These are phyloP conservation scores for Saxicola maurus DNA, from an alignment of 2,797 vertebrate genomes.

Conservation along the genomic window DNA sequence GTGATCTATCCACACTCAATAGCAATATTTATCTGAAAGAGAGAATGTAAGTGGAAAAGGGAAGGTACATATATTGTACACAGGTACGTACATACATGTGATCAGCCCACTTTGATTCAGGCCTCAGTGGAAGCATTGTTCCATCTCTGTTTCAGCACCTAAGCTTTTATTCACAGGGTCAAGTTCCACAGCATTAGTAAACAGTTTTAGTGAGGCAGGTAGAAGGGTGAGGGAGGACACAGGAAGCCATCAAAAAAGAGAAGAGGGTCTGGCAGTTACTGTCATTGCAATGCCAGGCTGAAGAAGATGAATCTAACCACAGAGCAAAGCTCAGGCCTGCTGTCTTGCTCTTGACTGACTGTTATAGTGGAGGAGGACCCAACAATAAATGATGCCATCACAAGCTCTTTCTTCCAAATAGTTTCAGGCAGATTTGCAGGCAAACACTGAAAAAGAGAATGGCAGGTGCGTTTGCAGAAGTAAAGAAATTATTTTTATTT, in stretches of 20 bases:
- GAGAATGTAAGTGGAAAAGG: background rate
- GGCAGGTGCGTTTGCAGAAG: background rate
- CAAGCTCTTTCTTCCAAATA: background rate
- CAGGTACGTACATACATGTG: rapidly evolving
- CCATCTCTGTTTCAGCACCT: background rate
- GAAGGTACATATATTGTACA: background rate
- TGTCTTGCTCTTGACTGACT: background rate
- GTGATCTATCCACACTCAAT: background rate
- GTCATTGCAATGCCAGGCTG: background rate
- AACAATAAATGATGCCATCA: background rate
- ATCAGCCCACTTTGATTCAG: background rate
- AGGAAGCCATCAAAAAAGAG: background rate
- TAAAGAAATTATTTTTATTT: background rate
- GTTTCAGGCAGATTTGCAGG: background rate
- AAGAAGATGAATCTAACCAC: background rate
- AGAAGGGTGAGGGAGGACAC: background rate
- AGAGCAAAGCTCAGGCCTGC: background rate
- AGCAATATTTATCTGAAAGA: background rate
- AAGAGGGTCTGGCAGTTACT: background rate
- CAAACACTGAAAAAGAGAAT: constrained; percentile 5
- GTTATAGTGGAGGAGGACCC: background rate
- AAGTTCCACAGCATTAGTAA: background rate
- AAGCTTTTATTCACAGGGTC: background rate
- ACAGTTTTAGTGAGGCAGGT: background rate
- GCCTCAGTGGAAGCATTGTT: background rate